These are phyloP conservation scores for Ectemnius continuus DNA, from an alignment of 2,888 invertebrate genomes.

Conservation along the genomic window DNA sequence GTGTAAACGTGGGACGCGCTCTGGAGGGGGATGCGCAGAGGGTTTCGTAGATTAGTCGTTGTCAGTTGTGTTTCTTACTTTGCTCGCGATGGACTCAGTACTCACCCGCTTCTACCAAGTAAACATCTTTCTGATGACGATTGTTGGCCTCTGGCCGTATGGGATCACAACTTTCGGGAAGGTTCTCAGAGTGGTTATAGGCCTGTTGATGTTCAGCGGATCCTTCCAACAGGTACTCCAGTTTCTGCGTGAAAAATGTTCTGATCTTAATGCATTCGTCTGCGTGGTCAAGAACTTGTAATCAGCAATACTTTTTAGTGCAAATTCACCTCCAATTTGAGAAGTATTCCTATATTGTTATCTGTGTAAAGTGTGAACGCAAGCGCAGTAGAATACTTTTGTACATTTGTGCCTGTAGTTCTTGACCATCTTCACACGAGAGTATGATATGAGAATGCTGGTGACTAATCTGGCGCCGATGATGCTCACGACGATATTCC, in stretches of 20 bases:
- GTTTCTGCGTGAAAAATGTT: no score
- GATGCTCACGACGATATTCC: background rate
- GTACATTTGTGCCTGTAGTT: background rate
- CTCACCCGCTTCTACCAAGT: background rate
- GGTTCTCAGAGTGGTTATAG: background rate
- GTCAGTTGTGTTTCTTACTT: background rate
- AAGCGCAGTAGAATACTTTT: background rate
- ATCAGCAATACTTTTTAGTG: no score
- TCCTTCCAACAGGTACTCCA: no score
- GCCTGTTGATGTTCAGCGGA: background rate
- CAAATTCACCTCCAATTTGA: no score
- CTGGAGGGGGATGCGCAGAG: constrained; percentile 1
- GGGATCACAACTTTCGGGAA: background rate
- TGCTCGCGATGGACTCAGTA: constrained; percentile 1
- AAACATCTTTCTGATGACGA: background rate
- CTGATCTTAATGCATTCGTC: no score
- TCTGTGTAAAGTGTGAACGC: background rate
- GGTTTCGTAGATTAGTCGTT: background rate
- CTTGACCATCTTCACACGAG: background rate
- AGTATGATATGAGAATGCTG: background rate
- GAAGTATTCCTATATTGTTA: background rate
- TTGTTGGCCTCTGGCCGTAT: background rate
- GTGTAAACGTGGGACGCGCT: background rate
- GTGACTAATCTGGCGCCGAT: background rate
- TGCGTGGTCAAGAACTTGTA: no score